These are phyloP conservation scores for Drosophila rellima DNA, from an alignment of 2,888 invertebrate species.

Conservation along the genomic window DNA sequence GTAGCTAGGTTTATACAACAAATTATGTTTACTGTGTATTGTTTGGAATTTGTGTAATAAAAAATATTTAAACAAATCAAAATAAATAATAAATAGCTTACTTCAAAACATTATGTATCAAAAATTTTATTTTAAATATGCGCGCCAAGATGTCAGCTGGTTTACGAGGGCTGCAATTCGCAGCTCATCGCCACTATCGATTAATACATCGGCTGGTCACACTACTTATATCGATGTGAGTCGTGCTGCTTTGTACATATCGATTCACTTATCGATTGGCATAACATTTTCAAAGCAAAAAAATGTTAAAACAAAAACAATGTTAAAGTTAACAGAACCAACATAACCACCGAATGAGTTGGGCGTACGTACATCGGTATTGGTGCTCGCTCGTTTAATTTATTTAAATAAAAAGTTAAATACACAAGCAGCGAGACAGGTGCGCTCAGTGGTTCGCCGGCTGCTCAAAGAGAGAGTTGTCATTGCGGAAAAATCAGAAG, in stretches of 20 bases:
- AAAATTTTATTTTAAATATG: slow-evolving; percentile 3
- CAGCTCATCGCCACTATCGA: not conserved
- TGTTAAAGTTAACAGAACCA: slow-evolving; percentile 50
- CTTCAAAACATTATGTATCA: too few relatives aligned
- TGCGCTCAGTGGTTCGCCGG: slow-evolving; percentile 63
- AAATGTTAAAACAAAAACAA: slow-evolving; percentile 52
- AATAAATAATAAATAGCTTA: too few relatives aligned
- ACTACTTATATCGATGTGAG: slow-evolving; percentile 12
- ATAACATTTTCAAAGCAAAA: slow-evolving; percentile 29
- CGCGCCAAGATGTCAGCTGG: slow-evolving; percentile 35
- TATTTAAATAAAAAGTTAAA: slow-evolving; percentile 62
- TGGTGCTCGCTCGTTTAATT: slow-evolving; percentile 44
- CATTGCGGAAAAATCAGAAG: slow-evolving; percentile 47
- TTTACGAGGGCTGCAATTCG: slow-evolving; percentile 22
- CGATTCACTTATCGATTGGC: slow-evolving; percentile 20
- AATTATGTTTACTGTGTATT: slow-evolving; percentile 49
- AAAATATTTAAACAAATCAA: slow-evolving; percentile 9
- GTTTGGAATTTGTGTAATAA: slow-evolving; percentile 62
- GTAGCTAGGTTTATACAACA: slow-evolving; percentile 57
- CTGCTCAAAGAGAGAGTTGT: slow-evolving; percentile 59
- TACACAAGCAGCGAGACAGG: slow-evolving; percentile 47
- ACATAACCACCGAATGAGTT: slow-evolving; percentile 46
- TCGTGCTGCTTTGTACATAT: not conserved
- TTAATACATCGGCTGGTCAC: not conserved
- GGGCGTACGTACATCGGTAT: slow-evolving; percentile 28